Base-by-base conservation (phyloP, 2,113 vertebrate species). In the Mandrillus leucophaeus region DNA sequence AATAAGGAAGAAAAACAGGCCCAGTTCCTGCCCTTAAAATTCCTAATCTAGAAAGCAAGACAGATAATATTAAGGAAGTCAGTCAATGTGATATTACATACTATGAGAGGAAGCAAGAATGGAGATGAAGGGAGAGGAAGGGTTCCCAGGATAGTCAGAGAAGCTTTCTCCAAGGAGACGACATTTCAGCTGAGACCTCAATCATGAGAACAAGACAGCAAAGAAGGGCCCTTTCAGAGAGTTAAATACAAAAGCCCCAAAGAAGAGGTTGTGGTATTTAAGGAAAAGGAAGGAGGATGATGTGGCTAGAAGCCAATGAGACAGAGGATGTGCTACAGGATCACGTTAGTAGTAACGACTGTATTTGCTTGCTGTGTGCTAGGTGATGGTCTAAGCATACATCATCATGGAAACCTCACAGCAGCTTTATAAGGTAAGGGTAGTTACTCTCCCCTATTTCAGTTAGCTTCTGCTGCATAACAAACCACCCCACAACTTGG, bases 331-430 rank as follows among this genome's bases (percentile, higher is more conserved):
- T 52, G 11, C 8, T 18, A 4, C 27, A 3, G 20, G 10, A 27
- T 18, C 10, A 11, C 11, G 7, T 43, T 45, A 50, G 59, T 27
- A 16, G 10, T n/a, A 59, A 48, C 45, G 57, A 35, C 40, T 38
- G 17, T 9, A 48, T 43, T 52, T 20, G 20, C 35, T 78, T 6
- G 14, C 2, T 16, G 38, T 11, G 43, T 20, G 22, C 27, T 48
- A 7, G 22, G 61, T 0, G 0, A 38, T 50, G 32, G 35, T 10
- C 16, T 55, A n/a, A 55, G 27, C 1, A 0, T 57, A 52, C 2
- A 2, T 40, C 16, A 38, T 43, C 45, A 72, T 3, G 17, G 17
- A 61, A 81, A 61, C 52, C 68, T 95, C 52, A 40, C 6, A 6
- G 70, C 40, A 48, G 18, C 70, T 38, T n/a, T 32, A 8, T 40